These are phyloP conservation scores for Nymphalis c-album DNA, from an alignment of 2,888 invertebrate genomes.

Conservation along the genomic window DNA sequence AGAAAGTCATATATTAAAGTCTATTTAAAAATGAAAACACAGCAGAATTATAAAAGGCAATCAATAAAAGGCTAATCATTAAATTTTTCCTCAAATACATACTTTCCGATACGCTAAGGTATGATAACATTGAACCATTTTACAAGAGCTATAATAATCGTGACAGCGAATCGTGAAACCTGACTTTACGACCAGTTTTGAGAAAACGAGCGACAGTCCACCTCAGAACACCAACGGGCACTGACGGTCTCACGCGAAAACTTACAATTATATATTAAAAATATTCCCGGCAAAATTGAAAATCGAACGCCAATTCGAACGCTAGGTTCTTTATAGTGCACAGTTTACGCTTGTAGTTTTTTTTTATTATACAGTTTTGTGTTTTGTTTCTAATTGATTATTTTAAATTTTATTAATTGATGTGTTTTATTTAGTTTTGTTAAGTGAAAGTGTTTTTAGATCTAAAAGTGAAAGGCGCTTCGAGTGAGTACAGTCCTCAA, in stretches of 20 bases:
- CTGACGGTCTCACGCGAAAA: constrained; percentile 49
- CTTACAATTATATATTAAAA: constrained; percentile 42
- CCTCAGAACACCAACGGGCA: constrained; percentile 46
- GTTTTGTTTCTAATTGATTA: constrained; percentile 1
- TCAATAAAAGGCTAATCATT: constrained; percentile 37
- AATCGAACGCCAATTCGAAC: constrained; percentile 11
- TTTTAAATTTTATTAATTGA: constrained; percentile 16
- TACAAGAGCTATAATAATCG: constrained; percentile 55
- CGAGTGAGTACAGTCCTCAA: constrained; percentile 53
- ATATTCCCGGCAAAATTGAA: constrained; percentile 39
- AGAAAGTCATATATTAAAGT: not conserved
- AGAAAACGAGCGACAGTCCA: constrained; percentile 65
- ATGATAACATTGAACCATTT: constrained; percentile 47
- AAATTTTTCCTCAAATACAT: constrained; percentile 50
- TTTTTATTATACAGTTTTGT: constrained; percentile 8
- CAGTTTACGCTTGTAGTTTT: not conserved
- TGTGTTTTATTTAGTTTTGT: constrained; percentile 40
- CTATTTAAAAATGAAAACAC: not conserved
- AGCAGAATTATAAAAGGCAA: constrained; percentile 10
- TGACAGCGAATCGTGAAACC: constrained; percentile 54
- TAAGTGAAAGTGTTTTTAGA: constrained; percentile 71
- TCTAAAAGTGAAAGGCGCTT: constrained; percentile 73
- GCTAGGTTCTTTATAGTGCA: constrained; percentile 17
- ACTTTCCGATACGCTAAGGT: constrained; percentile 52
- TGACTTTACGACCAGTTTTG: constrained; percentile 61